Evolutionary conservation across 2,797 vertebrate genomes (phyloP), one percentile per base, ranked within the genome.

Genomic region (Euphonia xanthogaster): DNA sequence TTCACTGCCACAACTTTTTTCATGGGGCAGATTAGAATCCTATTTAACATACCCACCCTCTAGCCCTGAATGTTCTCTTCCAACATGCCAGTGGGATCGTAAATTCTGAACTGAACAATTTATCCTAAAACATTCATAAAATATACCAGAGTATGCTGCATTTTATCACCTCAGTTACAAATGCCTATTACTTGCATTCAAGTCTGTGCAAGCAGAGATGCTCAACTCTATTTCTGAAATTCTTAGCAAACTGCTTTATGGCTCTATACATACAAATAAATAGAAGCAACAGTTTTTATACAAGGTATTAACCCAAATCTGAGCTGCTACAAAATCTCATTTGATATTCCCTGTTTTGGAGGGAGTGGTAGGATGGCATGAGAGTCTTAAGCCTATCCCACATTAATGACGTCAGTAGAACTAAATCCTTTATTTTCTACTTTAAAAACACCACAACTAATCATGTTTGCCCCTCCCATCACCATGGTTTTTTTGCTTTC

Each of bases 1-100:
- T 6, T 14, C 10, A 5, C 13, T 23, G 0, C 12, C 15, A 3
- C 5, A 2, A 17, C 4, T 1, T 55, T 76, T 80, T 44, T 45
- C 11, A 48, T 21, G 14, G 28, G 19, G 24, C 9, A 74, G 23
- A 53, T 72, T 12, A 71, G 39, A 37, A 48, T 60, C 48, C 71
- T 35, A 13, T 76, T 85, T 90, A 86, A 65, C 9, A 20, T 39
- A 37, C 14, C 28, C 7, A 42, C 13, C 4, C 9, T 86, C 5
- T 19, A 37, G 5, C 33, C 40, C 20, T 57, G 7, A 66, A 79
- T 83, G 25, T 20, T 73, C 24, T 76, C 23, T 70, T 92, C n/a
- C 22, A 66, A 31, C 5, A n/a, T 39, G 8, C 21, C 14, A 20
- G 10, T 31, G 5, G 16, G 82, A 83, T 11, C 10, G 0, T 6